Conservation (phyloP, 2,888 invertebrate genomes). For the Spodoptera picta region DNA sequence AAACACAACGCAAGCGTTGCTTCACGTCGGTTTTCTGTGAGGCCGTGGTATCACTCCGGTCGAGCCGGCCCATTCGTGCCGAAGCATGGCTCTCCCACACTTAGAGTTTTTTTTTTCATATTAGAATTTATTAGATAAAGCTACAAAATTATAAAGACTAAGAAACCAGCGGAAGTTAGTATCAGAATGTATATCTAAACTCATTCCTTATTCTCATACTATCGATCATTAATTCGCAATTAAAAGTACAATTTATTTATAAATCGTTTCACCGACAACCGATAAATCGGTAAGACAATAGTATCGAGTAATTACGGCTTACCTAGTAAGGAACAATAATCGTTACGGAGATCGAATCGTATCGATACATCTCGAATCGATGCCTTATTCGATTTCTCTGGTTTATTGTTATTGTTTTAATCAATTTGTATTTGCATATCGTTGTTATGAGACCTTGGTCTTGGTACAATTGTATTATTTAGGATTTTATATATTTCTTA, state of each 20-base stretch:
- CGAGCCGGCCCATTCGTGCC: no score
- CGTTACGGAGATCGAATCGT: slow-evolving; percentile 70
- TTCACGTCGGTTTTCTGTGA: no score
- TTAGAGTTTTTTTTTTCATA: no score
- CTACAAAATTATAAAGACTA: no score
- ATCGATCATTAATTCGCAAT: slow-evolving; percentile 57
- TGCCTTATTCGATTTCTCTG: slow-evolving; percentile 80
- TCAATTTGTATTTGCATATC: slow-evolving; percentile 79
- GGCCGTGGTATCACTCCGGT: no score
- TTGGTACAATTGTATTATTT: slow-evolving; percentile 14
- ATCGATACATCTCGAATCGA: slow-evolving; percentile 78
- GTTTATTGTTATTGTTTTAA: slow-evolving; percentile 82
- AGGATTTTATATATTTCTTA: no score
- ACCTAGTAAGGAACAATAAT: slow-evolving; percentile 85
- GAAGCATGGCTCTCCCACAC: no score
- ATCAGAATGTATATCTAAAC: background rate
- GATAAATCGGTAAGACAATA: slow-evolving; percentile 79
- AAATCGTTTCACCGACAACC: slow-evolving; percentile 60
- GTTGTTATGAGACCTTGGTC: slow-evolving; percentile 63
- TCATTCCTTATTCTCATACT: slow-evolving; percentile 13
- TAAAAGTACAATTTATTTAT: slow-evolving; percentile 57
- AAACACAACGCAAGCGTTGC: no score
- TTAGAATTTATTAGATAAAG: no score
- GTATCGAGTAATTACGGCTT: slow-evolving; percentile 79
- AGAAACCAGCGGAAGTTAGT: background rate